Conservation (phyloP, 2,888 invertebrate genomes). For the Brachylomia viminalis region DNA sequence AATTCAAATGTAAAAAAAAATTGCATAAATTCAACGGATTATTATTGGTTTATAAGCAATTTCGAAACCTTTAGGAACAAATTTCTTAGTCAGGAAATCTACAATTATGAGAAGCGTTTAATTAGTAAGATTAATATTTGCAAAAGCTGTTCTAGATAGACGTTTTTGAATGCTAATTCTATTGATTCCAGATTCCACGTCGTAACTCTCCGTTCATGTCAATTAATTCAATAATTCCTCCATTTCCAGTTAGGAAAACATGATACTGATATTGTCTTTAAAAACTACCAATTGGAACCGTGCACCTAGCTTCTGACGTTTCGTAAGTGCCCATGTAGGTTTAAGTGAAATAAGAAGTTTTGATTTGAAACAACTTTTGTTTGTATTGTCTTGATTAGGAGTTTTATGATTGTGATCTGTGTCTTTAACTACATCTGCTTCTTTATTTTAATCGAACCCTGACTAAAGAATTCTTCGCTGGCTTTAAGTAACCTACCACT, state of each 20-base stretch:
- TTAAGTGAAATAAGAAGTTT: no score
- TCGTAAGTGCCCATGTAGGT: no score
- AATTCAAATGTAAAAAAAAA: no score
- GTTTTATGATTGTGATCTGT: not conserved
- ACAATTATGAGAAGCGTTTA: not conserved
- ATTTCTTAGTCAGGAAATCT: not conserved
- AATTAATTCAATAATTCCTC: no score
- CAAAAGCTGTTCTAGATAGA: not conserved
- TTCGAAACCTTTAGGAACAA: not conserved
- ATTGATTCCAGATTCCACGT: not conserved
- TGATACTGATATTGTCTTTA: no score
- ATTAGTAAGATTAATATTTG: conserved; percentile 1
- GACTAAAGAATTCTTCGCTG: conserved; percentile 3
- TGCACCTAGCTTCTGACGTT: no score
- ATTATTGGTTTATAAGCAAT: not conserved
- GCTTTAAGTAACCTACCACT: conserved; percentile 29
- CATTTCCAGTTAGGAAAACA: not conserved
- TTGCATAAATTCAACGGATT: no score
- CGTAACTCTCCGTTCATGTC: not conserved
- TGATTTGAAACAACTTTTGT: not conserved
- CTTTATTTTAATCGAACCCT: not conserved
- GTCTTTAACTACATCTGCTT: not conserved
- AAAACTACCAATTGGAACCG: no score
- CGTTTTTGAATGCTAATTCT: not conserved
- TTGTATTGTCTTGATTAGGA: not conserved